Evolutionary conservation across 2,113 vertebrate genomes (phyloP), one percentile per base, ranked within the genome.

Genomic region (Dipodomys ordii): DNA sequence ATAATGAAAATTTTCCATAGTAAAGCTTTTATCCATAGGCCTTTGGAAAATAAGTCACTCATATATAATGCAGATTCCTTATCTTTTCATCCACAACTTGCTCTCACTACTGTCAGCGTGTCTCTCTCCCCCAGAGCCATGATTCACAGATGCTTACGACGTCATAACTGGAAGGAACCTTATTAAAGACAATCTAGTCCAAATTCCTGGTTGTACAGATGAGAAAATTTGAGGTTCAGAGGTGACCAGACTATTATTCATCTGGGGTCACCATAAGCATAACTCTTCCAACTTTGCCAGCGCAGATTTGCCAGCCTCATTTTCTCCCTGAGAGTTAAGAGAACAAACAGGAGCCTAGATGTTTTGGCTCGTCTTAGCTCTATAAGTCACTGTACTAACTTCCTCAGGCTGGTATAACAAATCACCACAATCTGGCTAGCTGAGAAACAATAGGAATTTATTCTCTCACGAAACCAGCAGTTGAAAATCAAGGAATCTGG

Each of bases 31-130:
- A 92, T 90, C 88, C 74, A 83, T 60, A 96, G 85, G 87, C 68
- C 83, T 97, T 96, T 90, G 88, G 83, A 96, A 96, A 96, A 94
- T 74, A 71, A 89, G 64, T 88, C 94, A 94, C 57, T 94, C 96
- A 71, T 64, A 53, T 92, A 83, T 86, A 93, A 93, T 92, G n/a
- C 28, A 62, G 88, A 82, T 95, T 92, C 76, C 83, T 85, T 94
- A 95, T 93, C 74, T 60, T 46, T 32, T 85, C 86, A 85, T 87
- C 79, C 23, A 73, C 86, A 90, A 69, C 64, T 49, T 65, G 28
- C 72, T 90, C 53, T 86, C 76, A 60, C 22, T 73, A 73, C 46
- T 78, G 22, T 82, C 88, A 35, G 74, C 85, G 25, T 72, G 39
- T 32, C 27, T 32, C 46, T 89, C 78, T 68, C 32, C n/a, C 57